Conservation (phyloP, 2,888 invertebrate species). For the Azorinus chamasolen region DNA sequence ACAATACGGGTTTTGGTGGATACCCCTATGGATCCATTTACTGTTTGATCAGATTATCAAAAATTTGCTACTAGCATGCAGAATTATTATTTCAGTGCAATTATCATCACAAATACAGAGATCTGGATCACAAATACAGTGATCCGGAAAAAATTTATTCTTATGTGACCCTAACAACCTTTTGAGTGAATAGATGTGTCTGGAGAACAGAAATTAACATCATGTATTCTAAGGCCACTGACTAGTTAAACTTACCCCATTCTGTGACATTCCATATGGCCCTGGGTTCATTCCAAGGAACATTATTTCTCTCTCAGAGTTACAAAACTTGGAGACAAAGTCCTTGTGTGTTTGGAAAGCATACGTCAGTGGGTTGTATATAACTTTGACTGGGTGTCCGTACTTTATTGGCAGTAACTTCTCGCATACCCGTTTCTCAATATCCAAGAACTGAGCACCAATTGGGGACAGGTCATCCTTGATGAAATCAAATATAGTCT, state of each 20-base stretch:
- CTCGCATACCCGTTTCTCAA: conserved; percentile 79
- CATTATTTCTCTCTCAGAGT: conserved; percentile 90
- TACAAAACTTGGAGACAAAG: conserved; percentile 91
- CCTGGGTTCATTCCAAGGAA: conserved; percentile 98
- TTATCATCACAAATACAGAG: too few species aligned
- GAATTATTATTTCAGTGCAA: too few species aligned
- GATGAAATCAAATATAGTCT: conserved; percentile 59
- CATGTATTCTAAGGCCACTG: too few species aligned
- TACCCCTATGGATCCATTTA: too few species aligned
- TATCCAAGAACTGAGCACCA: conserved; percentile 72
- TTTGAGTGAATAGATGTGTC: too few species aligned
- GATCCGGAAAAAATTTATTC: too few species aligned
- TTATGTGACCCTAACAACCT: too few species aligned
- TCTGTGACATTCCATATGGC: conserved; percentile 98
- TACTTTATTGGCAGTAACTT: conserved; percentile 87
- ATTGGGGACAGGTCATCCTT: conserved; percentile 56
- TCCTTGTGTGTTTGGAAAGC: conserved; percentile 92
- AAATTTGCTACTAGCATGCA: too few species aligned
- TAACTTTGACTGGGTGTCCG: conserved; percentile 89
- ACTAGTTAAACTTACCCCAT: conserved; percentile 91
- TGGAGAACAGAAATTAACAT: too few species aligned
- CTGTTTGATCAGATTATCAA: too few species aligned
- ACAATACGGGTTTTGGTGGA: too few species aligned
- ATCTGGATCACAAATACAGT: too few species aligned
- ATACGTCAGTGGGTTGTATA: conserved; percentile 96